Evolutionary conservation across 2,797 vertebrate genomes (phyloP).

Genomic region (Rhynchonycteris naso): DNA sequence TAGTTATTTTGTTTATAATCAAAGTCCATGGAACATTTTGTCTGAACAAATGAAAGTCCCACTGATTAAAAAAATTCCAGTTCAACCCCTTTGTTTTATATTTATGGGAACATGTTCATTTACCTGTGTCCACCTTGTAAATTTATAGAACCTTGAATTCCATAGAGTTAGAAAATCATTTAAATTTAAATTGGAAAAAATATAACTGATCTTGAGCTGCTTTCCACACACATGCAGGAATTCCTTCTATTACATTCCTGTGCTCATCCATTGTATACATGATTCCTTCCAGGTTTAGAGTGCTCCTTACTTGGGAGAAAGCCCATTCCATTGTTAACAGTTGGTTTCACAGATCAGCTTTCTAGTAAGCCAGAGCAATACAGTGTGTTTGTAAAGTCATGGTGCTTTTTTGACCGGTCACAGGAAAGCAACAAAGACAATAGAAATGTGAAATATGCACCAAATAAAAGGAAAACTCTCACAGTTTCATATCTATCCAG

Average conservation of each 20-base stretch:
- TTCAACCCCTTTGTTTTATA: background rate
- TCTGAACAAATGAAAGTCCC: background rate
- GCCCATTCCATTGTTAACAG: background rate
- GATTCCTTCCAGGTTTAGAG: background rate
- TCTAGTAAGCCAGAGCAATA: background rate
- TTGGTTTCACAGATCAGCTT: slow-evolving; percentile 20
- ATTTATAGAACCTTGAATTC: slow-evolving; percentile 18
- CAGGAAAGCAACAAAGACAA: too few relatives aligned
- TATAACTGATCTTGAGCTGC: background rate
- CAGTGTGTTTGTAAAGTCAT: too few relatives aligned
- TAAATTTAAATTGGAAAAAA: slow-evolving; percentile 52
- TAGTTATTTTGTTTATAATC: background rate
- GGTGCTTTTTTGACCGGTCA: too few relatives aligned
- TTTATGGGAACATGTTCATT: slow-evolving; percentile 13
- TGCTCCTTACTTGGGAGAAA: background rate
- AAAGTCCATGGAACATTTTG: background rate
- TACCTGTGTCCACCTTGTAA: background rate
- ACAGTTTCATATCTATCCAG: too few relatives aligned
- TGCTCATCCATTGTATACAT: background rate
- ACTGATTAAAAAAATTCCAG: background rate
- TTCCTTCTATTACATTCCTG: background rate
- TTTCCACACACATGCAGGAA: background rate
- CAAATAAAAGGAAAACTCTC: too few relatives aligned
- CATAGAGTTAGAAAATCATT: slow-evolving; percentile 23
- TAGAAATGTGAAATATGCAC: too few relatives aligned